Conservation (phyloP, 2,113 vertebrate species). For the Leptobrachium leishanense region DNA sequence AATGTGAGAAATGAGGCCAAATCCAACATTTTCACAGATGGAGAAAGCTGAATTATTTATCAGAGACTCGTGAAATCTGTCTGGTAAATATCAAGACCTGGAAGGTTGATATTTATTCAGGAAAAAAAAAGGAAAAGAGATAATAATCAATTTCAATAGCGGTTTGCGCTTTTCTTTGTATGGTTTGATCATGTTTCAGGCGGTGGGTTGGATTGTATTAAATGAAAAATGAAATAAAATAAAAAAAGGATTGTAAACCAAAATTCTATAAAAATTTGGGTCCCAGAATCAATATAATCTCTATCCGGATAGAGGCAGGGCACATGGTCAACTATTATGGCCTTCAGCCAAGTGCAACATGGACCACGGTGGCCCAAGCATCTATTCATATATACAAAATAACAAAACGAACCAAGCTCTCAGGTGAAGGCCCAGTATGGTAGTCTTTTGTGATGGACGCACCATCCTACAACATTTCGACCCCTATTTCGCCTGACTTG, state of each 20-base stretch:
- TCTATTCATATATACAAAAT: no score
- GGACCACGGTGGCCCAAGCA: no score
- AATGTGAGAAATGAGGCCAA: conserved; percentile 75
- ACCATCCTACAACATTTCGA: no score
- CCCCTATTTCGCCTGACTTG: no score
- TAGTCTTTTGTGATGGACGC: no score
- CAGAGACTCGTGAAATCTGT: conserved; percentile 66
- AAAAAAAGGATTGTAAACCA: background rate
- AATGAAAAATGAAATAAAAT: background rate
- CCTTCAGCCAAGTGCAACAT: no score
- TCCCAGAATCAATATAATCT: no score
- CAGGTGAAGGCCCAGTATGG: no score
- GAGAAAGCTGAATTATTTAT: conserved; percentile 78
- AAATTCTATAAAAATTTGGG: no score
- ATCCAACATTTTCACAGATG: conserved; percentile 75
- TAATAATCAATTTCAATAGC: conserved; percentile 42
- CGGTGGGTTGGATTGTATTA: conserved; percentile 7
- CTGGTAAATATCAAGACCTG: conserved; percentile 65
- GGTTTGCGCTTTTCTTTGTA: conserved; percentile 47
- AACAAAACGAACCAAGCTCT: no score
- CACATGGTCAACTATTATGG: no score
- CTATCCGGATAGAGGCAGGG: no score
- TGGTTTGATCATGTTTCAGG: conserved; percentile 14
- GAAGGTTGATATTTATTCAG: conserved; percentile 64
- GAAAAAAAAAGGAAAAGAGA: conserved; percentile 56